A percentile compares a stretch with the other conserved stretches of the same genome.
These are phyloP conservation scores for Elgaria multicarinata DNA, from an alignment of 2,113 vertebrate genomes.

Conservation along the genomic window DNA sequence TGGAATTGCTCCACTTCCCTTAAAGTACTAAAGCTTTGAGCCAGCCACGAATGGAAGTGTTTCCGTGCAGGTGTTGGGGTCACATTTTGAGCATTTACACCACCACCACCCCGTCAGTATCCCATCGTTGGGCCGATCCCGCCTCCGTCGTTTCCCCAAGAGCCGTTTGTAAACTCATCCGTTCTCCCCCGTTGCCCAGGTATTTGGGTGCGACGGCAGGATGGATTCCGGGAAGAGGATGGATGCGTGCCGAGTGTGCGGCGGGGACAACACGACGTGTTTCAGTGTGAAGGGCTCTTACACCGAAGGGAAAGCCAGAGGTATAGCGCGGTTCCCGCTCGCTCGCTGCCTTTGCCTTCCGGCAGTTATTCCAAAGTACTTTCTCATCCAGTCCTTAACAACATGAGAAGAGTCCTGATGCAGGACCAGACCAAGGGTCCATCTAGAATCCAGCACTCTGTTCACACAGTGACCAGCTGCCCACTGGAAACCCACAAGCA, in stretches of 20 bases:
- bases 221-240: constrained; percentile 82
- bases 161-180: not conserved
- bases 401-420: no score
- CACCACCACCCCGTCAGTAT: not conserved
- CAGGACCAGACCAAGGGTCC: no score
- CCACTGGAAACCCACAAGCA: no score
- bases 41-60: not conserved
- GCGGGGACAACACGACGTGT: constrained; percentile 88
- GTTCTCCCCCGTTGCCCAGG: constrained; percentile 68
- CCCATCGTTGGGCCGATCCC: not conserved
- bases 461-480: no score
- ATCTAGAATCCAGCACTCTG: no score
- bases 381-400: not conserved
- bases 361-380: not conserved
- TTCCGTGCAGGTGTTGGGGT: not conserved
- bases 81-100: no score
- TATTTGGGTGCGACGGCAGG: constrained; percentile 90
- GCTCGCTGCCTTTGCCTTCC: not conserved
- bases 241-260: constrained; percentile 89
- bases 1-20: no score
- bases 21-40: not conserved
- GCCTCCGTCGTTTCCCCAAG: not conserved
- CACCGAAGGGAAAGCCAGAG: constrained; percentile 82
- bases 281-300: constrained; percentile 79
- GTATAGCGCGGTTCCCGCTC: constrained; percentile 67